A percentile compares a stretch with the other conserved stretches of the same genome.
Evolutionary conservation across 2,888 invertebrate genomes (phyloP).

Genomic region (Melolontha melolontha): DNA sequence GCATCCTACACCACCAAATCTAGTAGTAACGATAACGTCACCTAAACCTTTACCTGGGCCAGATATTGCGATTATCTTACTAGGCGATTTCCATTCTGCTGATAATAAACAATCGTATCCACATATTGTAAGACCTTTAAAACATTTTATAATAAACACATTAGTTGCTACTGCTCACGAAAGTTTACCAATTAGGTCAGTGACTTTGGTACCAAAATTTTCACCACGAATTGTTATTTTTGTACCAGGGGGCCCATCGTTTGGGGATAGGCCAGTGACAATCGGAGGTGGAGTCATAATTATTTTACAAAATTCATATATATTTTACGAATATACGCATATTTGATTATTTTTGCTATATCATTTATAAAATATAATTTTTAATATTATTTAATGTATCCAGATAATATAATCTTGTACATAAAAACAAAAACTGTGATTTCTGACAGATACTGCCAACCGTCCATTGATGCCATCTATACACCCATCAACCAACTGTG

Average conservation of each 20-base stretch:
- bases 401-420: too few relatives aligned
- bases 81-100: slow-evolving; percentile 97
- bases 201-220: slow-evolving; percentile 87
- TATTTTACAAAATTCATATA: too few relatives aligned
- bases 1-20: slow-evolving; percentile 87
- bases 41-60: slow-evolving; percentile 93
- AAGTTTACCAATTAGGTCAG: slow-evolving; percentile 84
- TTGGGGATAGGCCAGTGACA: slow-evolving; percentile 97
- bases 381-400: too few relatives aligned
- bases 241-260: slow-evolving; percentile 98
- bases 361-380: too few relatives aligned
- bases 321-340: too few relatives aligned
- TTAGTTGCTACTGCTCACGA: background rate
- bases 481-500: too few relatives aligned
- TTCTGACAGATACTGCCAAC: too few relatives aligned
- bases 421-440: too few relatives aligned
- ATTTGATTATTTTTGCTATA: too few relatives aligned
- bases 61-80: slow-evolving; percentile 96
- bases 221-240: slow-evolving; percentile 95
- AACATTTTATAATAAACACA: slow-evolving; percentile 11
- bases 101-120: slow-evolving; percentile 94
- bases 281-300: slow-evolving; percentile 76
- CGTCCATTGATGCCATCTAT: too few relatives aligned
- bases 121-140: slow-evolving; percentile 91
- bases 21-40: slow-evolving; percentile 91